These are phyloP conservation scores for Lota lota DNA, from an alignment of 2,113 vertebrate species.

Conservation along the genomic window DNA sequence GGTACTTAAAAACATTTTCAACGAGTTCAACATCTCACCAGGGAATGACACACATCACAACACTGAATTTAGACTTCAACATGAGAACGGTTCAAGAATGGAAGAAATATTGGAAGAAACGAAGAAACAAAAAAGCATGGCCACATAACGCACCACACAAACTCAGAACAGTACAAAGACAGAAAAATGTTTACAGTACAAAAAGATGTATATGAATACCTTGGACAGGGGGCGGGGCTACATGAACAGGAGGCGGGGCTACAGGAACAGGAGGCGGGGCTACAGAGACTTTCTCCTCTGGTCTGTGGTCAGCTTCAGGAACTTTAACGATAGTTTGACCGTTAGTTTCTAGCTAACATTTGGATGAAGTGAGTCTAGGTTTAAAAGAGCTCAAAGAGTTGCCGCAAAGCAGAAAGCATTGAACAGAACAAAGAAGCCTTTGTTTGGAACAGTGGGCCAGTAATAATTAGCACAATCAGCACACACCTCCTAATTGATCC, in stretches of 20 bases:
- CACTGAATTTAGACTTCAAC: constrained; percentile 4
- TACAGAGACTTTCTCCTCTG: constrained; percentile 41
- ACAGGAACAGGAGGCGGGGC: constrained; percentile 14
- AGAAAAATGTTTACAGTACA: not conserved
- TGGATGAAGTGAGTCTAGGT: too few relatives aligned
- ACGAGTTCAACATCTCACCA: constrained; percentile 25
- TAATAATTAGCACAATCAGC: not conserved
- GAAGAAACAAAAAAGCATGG: not conserved
- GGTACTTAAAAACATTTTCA: constrained; percentile 65
- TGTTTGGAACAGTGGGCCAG: not conserved
- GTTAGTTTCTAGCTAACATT: constrained; percentile 24
- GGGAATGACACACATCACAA: constrained; percentile 7
- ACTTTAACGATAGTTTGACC: constrained; percentile 59
- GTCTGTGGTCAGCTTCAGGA: constrained; percentile 43
- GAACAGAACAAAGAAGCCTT: not conserved
- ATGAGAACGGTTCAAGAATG: not conserved
- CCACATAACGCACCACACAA: not conserved
- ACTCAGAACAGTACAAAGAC: not conserved
- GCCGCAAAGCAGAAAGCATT: not conserved
- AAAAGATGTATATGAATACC: constrained; percentile 49
- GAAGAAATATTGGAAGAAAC: constrained; percentile 8
- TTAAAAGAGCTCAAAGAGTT: not conserved
- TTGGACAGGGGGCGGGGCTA: constrained; percentile 17
- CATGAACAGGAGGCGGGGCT: not conserved
- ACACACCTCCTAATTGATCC: too few relatives aligned